These are phyloP conservation scores for Leptinotarsa juncta DNA, from an alignment of 2,888 invertebrate species.

Conservation along the genomic window DNA sequence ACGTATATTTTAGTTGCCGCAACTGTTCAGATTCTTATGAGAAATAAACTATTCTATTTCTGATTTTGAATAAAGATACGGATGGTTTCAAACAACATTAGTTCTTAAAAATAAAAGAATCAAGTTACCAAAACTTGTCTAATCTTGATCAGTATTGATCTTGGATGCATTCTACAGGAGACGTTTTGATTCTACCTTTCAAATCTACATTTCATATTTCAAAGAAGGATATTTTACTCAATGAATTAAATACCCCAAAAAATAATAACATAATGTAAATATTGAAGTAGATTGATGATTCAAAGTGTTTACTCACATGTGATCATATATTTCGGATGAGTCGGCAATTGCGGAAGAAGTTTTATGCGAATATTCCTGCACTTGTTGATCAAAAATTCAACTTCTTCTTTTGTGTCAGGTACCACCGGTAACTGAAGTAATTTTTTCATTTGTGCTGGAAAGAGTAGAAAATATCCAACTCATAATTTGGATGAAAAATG, in stretches of 20 bases:
- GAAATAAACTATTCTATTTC: too few species aligned
- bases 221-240: neutral
- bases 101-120: too few species aligned
- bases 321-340: constrained; percentile 45
- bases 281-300: neutral
- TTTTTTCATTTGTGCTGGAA: constrained; percentile 46
- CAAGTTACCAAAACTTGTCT: too few species aligned
- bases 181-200: too few species aligned
- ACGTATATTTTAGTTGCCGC: too few species aligned
- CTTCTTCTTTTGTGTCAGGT: constrained; percentile 1
- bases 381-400: constrained; percentile 41
- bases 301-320: constrained; percentile 47
- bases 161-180: too few species aligned
- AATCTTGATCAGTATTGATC: too few species aligned
- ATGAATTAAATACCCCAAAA: too few species aligned
- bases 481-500: neutral
- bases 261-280: too few species aligned
- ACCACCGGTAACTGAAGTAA: constrained; percentile 24
- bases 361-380: constrained; percentile 44
- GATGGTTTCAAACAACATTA: too few species aligned
- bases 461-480: neutral
- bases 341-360: constrained; percentile 44
- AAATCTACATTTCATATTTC: neutral
- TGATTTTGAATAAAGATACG: too few species aligned
- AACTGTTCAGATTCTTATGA: too few species aligned